phyloP scores from a whole-genome alignment of 2,797 vertebrate species.

The Molossus alvarezi region DNA sequence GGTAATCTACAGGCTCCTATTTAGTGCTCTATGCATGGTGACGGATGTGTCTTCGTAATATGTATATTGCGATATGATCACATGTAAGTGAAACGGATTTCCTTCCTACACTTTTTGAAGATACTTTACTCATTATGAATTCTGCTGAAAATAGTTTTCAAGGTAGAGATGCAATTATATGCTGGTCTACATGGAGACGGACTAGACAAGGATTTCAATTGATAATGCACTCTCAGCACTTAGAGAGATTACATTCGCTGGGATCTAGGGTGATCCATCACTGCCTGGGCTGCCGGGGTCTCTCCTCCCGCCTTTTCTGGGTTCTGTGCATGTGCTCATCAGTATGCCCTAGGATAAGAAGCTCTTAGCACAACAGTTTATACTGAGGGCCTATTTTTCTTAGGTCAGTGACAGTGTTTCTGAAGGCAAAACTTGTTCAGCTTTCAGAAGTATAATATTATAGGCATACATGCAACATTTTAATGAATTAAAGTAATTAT shows the following conservation, averaged over 20 bases:
- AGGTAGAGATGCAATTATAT: constrained; percentile 83
- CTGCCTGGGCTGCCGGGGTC: background rate
- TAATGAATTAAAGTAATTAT: constrained; percentile 82
- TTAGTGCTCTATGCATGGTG: background rate
- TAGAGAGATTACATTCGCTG: constrained; percentile 74
- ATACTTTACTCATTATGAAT: constrained; percentile 76
- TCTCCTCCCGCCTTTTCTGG: background rate
- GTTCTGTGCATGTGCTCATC: background rate
- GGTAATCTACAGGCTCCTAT: background rate
- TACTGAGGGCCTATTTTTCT: constrained; percentile 71
- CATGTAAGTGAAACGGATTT: background rate
- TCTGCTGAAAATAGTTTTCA: constrained; percentile 83
- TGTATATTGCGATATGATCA: background rate
- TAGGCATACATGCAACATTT: constrained; percentile 77
- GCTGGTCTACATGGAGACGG: constrained; percentile 73
- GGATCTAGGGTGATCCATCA: constrained; percentile 79
- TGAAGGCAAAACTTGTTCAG: constrained; percentile 65
- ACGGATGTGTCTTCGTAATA: background rate
- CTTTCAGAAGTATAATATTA: constrained; percentile 60
- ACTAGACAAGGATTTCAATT: constrained; percentile 84
- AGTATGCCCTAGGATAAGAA: background rate
- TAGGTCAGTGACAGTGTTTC: constrained; percentile 78
- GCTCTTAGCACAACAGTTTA: constrained; percentile 71
- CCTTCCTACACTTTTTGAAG: constrained; percentile 56
- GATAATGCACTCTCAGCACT: constrained; percentile 85